Evolutionary conservation across 2,888 invertebrate species (phyloP).

Genomic region (Ptychoptera albimana): DNA sequence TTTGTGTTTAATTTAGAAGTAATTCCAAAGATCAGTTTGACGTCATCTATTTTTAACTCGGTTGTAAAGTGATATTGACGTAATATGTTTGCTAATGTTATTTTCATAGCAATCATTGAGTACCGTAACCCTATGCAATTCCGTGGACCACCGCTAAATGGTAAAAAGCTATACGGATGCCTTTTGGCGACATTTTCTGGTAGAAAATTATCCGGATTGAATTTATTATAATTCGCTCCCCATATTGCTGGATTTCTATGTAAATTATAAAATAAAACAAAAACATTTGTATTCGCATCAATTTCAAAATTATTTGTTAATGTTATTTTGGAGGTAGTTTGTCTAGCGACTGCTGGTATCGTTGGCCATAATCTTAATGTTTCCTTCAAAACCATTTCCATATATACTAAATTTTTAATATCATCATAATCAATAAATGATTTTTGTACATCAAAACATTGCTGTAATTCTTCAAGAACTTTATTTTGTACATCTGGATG

Average conservation of each 20-base stretch:
- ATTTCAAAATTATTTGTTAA: slow-evolving; percentile 3
- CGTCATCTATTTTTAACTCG: slow-evolving; percentile 7
- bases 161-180: slow-evolving; percentile 8
- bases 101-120: slow-evolving; percentile 8
- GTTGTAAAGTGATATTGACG: slow-evolving; percentile 8
- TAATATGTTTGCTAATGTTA: slow-evolving; percentile 5
- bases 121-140: slow-evolving; percentile 9
- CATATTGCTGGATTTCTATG: slow-evolving; percentile 7
- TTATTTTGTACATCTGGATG: slow-evolving; percentile 6
- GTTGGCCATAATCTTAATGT: slow-evolving; percentile 6
- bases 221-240: slow-evolving; percentile 8
- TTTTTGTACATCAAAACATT: neutral
- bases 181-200: slow-evolving; percentile 7
- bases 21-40: slow-evolving; percentile 7
- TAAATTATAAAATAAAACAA: slow-evolving; percentile 7
- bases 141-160: slow-evolving; percentile 8
- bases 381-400: slow-evolving; percentile 6
- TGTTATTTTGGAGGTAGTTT: neutral
- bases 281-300: slow-evolving; percentile 6
- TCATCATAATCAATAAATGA: neutral
- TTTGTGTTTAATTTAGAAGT: slow-evolving; percentile 7
- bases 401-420: slow-evolving; percentile 2
- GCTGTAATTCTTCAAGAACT: slow-evolving; percentile 3
- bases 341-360: slow-evolving; percentile 4
- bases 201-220: slow-evolving; percentile 9